These are phyloP conservation scores for Caenorhabditis doughertyi DNA, from an alignment of 2,888 invertebrate species.

Conservation along the genomic window DNA sequence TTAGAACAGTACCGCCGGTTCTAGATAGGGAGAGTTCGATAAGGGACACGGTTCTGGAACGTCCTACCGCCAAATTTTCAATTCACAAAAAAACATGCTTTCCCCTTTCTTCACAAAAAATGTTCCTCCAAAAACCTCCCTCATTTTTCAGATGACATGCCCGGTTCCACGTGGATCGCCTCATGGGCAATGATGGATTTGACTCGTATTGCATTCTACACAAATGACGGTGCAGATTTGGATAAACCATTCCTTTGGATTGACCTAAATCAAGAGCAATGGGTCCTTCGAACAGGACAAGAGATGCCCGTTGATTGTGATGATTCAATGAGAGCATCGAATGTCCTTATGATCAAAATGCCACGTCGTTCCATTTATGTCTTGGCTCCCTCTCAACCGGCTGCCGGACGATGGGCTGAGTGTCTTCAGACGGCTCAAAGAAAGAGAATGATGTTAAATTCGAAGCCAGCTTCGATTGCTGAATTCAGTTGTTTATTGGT, in stretches of 20 bases:
- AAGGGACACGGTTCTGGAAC: too few species aligned
- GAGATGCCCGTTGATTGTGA: slow-evolving; percentile 65
- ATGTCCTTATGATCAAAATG: slow-evolving; percentile 78
- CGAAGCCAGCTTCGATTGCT: slow-evolving; percentile 61
- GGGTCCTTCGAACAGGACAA: slow-evolving; percentile 69
- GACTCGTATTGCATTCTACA: slow-evolving; percentile 71
- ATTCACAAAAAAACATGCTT: too few species aligned
- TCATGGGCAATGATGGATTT: slow-evolving; percentile 73
- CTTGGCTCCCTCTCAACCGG: slow-evolving; percentile 64
- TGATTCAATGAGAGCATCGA: slow-evolving; percentile 50
- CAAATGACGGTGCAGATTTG: slow-evolving; percentile 71
- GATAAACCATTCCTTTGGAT: slow-evolving; percentile 68
- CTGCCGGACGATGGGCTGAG: slow-evolving; percentile 67
- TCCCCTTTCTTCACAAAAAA: too few species aligned
- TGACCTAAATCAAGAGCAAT: slow-evolving; percentile 75
- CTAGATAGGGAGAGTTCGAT: too few species aligned
- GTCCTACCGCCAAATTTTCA: too few species aligned
- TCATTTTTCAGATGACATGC: slow-evolving; percentile 65
- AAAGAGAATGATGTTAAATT: slow-evolving; percentile 66
- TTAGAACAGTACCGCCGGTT: too few species aligned
- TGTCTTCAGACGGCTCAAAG: slow-evolving; percentile 67
- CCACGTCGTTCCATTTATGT: slow-evolving; percentile 64
- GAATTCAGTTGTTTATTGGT: slow-evolving; percentile 67
- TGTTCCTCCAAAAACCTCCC: too few species aligned
- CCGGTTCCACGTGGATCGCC: slow-evolving; percentile 62